Base-by-base conservation (phyloP, 1,140 invertebrate genomes). In the Caerostris extrusa region DNA sequence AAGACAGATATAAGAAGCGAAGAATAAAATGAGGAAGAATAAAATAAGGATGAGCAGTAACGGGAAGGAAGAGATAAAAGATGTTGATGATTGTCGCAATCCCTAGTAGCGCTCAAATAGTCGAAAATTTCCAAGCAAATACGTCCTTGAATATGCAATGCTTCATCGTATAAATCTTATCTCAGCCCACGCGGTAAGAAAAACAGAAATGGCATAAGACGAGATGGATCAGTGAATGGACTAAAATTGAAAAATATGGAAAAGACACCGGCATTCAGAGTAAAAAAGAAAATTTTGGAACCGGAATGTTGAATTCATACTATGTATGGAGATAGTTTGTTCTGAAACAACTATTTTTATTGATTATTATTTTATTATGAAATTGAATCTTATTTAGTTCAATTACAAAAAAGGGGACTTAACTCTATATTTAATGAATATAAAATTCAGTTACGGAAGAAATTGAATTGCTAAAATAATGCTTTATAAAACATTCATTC, bases 131-230 rank as follows among this genome's bases (percentile, higher is more conserved):
- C 55, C 6, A 12, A 71, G 57, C 58, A 93, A 93, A 93, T 93
- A 86, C n/a, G 53, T 57, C 82, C 83, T 87, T 93, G 91, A 93
- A 93, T 93, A 87, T 87, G 82, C 71, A 93, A 93, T 93, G 91
- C 64, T 14, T 60, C 50, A 7, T 71, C 53, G 34, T n/a, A 71
- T 71, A 93, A 58, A 61, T 93, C 64, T 93, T 67, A 83, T 92
- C 81, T 55, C 57, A n/a, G 50, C n/a, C 7, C 82, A 12, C 6
- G 14, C 34, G n/a, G n/a, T n/a, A n/a, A n/a, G n/a, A n/a, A 56
- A 77, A 90, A 77, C 12, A 77, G 64, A 83, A 83, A 77, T 85
- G 58, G 82, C n/a, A 85, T 85, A 85, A 85, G 82, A 91, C 50
- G 57, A 55, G 71, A 81, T 61, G 56, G 19, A 61, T 71, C 6